Evolutionary conservation across 2,113 vertebrate genomes (phyloP).

Genomic region (Potamarius usumacintae): DNA sequence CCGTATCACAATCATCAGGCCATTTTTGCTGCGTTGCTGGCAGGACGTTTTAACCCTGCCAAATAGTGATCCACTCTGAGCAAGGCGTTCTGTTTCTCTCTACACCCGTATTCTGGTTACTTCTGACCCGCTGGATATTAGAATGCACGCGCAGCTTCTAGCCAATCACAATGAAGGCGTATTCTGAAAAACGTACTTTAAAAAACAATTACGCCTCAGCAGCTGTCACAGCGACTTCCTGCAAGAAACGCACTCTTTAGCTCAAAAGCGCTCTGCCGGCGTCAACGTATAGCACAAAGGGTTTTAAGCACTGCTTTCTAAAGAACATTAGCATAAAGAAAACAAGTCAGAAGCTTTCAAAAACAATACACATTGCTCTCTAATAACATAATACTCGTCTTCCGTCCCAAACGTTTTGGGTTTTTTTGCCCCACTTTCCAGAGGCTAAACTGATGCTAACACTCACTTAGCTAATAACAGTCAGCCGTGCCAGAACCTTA

Average conservation of each 20-base stretch:
- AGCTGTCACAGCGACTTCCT: conserved; percentile 50
- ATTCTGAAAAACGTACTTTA: not conserved
- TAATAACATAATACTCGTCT: not conserved
- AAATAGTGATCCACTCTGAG: conserved; percentile 39
- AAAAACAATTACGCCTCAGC: not conserved
- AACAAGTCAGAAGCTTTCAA: not conserved
- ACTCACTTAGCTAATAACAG: conserved; percentile 47
- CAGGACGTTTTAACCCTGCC: conserved; percentile 42
- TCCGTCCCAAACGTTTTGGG: not conserved
- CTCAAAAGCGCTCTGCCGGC: conserved; percentile 26
- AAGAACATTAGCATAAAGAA: not conserved
- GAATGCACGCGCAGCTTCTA: not conserved
- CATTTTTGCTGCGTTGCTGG: conserved; percentile 36
- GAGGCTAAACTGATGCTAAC: conserved; percentile 47
- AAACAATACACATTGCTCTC: not conserved
- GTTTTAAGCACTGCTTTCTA: not conserved
- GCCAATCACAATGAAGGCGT: not conserved
- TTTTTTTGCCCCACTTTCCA: conserved; percentile 12
- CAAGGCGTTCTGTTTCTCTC: not conserved
- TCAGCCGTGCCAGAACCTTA: not conserved
- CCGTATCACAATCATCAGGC: not conserved
- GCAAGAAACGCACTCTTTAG: conserved; percentile 29
- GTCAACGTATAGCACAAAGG: not conserved
- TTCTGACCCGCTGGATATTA: not conserved
- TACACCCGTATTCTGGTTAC: not conserved